phyloP scores from a whole-genome alignment of 2,888 invertebrate genomes.

The Quadroppia sp. region DNA sequence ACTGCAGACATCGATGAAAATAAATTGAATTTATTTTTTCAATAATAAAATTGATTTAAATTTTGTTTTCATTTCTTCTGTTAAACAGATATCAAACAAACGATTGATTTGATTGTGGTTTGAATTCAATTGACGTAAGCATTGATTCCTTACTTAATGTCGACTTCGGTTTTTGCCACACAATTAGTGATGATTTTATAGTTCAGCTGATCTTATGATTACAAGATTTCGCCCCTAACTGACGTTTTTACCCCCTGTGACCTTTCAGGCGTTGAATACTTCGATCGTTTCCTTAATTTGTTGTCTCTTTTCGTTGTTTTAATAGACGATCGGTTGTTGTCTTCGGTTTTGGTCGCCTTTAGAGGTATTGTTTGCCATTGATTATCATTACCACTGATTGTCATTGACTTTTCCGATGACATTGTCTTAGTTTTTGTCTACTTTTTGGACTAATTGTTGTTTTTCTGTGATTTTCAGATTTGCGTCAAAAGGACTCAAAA shows the following conservation, averaged over 20 bases:
- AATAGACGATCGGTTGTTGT: not conserved
- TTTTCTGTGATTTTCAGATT: no score
- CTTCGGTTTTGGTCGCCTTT: not conserved
- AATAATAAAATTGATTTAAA: not conserved
- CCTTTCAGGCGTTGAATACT: no score
- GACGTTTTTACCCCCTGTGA: no score
- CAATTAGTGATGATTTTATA: constrained; percentile 31
- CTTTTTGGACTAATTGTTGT: no score
- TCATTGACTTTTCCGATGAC: constrained; percentile 10
- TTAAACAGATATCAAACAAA: no score
- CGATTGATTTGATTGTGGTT: no score
- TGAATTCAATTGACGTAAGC: no score
- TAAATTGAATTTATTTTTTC: not conserved
- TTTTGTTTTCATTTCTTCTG: not conserved
- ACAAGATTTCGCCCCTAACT: constrained; percentile 33
- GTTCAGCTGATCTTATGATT: constrained; percentile 30
- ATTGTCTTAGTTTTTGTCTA: no score
- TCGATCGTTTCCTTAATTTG: no score
- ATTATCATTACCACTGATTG: not conserved
- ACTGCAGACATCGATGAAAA: not conserved
- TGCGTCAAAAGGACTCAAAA: no score
- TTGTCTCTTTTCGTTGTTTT: no score
- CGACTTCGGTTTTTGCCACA: not conserved
- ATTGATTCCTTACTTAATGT: not conserved
- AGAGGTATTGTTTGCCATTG: constrained; percentile 4